Percentiles rank a stretch among this genome's conserved stretches.
Evolutionary conservation across 2,797 vertebrate genomes (phyloP).

Genomic region (Alosa sapidissima): DNA sequence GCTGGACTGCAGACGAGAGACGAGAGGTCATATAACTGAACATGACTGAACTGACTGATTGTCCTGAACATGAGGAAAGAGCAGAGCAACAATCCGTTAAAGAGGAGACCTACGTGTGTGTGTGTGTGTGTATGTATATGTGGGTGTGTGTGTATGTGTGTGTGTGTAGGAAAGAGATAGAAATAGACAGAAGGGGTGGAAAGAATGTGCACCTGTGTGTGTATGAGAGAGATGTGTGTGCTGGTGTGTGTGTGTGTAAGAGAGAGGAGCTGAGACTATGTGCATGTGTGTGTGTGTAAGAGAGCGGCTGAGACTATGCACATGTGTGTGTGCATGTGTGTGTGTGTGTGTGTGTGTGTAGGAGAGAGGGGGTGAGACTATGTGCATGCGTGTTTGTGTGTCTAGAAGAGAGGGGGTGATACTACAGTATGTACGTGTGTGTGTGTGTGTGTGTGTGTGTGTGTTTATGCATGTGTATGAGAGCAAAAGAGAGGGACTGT

Average conservation of each 20-base stretch:
- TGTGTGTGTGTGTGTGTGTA: not conserved
- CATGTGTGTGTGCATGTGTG: not conserved
- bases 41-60: too few relatives aligned
- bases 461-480: not conserved
- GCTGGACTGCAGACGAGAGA: too few relatives aligned
- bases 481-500: too few relatives aligned
- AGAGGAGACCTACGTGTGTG: constrained; percentile 31
- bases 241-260: not conserved
- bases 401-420: not conserved
- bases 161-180: not conserved
- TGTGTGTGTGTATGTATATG: constrained; percentile 38
- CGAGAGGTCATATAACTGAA: too few relatives aligned
- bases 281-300: not conserved
- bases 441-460: not conserved
- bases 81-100: too few relatives aligned
- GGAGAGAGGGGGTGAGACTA: too few relatives aligned
- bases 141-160: not conserved
- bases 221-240: not conserved
- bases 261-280: not conserved
- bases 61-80: too few relatives aligned
- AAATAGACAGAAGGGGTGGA: too few relatives aligned
- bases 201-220: not conserved
- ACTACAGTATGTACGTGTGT: too few relatives aligned
- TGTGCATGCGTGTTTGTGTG: not conserved
- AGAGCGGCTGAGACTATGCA: too few relatives aligned